These are phyloP conservation scores for Myiozetetes cayanensis DNA, from an alignment of 2,113 vertebrate genomes.

Conservation along the genomic window DNA sequence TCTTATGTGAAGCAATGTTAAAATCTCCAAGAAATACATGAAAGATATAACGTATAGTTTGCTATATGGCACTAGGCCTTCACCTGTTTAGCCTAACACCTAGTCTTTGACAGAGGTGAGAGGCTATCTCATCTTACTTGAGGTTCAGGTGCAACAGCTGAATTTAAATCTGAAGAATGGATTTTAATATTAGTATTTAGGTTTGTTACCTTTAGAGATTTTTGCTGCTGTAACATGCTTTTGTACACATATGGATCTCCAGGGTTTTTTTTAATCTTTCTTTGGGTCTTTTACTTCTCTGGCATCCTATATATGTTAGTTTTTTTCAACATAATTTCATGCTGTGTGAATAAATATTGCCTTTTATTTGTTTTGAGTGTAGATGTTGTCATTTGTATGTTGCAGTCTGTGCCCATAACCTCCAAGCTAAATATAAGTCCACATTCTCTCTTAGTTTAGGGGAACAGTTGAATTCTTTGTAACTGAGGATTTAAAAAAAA, in stretches of 20 bases:
- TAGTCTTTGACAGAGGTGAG: neutral
- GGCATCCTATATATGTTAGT: neutral
- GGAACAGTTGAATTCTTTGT: neutral
- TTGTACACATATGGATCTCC: neutral
- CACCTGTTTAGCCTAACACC: neutral
- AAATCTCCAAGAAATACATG: neutral
- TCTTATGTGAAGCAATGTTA: neutral
- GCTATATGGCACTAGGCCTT: neutral
- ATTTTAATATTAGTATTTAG: neutral
- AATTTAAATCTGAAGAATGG: neutral
- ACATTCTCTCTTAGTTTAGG: neutral
- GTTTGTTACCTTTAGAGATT: neutral
- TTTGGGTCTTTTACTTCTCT: neutral
- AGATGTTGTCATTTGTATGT: conserved; percentile 40
- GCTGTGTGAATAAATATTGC: neutral
- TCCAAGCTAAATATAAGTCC: neutral
- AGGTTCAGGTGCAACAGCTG: neutral
- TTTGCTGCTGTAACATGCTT: neutral
- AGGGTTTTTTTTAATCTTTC: neutral
- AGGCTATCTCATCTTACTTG: neutral
- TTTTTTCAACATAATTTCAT: conserved; percentile 13
- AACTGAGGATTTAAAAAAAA: neutral
- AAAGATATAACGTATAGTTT: neutral
- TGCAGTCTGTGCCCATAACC: neutral
- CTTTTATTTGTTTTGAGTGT: conserved; percentile 38